These are phyloP conservation scores for Calidris pygmaea DNA, from an alignment of 2,113 vertebrate species.

Conservation along the genomic window DNA sequence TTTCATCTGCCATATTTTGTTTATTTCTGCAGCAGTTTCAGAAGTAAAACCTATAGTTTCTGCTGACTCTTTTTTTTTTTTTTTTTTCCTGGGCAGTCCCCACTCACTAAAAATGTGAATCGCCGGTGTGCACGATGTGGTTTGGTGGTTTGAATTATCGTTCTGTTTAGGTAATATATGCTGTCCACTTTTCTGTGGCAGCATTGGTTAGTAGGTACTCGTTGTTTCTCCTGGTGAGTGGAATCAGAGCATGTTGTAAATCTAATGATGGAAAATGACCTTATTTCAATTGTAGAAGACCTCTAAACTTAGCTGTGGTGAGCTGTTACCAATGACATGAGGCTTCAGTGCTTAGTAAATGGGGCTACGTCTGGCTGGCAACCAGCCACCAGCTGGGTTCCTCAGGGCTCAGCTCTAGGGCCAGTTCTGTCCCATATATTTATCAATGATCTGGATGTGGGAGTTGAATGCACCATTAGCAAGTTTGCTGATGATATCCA, in stretches of 20 bases:
- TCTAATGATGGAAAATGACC: not conserved
- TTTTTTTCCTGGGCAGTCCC: not conserved
- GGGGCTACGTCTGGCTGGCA: rapidly evolving
- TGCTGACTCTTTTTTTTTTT: not conserved
- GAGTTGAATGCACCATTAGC: not conserved
- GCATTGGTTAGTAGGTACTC: not conserved
- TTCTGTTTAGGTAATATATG: not conserved
- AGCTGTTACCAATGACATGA: not conserved
- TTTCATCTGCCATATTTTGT: not conserved
- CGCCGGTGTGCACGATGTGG: not conserved
- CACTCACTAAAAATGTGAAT: not conserved
- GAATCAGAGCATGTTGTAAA: not conserved
- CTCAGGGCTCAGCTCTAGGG: not conserved
- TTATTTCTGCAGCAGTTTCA: not conserved
- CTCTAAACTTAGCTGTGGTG: not conserved
- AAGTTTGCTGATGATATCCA: not conserved
- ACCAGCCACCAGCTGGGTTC: rapidly evolving
- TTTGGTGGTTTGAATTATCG: not conserved
- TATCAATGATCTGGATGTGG: not conserved
- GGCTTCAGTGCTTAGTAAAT: not conserved
- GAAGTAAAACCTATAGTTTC: not conserved
- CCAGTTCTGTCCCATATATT: not conserved
- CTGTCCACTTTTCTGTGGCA: not conserved
- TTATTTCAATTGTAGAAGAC: not conserved
- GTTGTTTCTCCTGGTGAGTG: not conserved